These are phyloP conservation scores for Cheilosia vulpina DNA, from an alignment of 2,888 invertebrate species.

Conservation along the genomic window DNA sequence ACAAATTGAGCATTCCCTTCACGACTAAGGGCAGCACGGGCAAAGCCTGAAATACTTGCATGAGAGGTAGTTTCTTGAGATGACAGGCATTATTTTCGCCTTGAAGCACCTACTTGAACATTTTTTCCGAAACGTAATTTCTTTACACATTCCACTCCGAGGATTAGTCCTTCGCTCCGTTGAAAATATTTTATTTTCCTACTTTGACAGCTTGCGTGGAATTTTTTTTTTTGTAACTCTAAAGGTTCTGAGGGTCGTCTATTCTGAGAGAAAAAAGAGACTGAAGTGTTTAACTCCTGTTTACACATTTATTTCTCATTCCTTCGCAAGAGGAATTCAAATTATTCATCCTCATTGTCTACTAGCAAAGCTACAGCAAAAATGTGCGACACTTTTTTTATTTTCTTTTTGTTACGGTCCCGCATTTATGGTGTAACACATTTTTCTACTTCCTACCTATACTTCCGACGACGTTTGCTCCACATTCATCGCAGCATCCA, in stretches of 20 bases:
- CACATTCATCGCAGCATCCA: slow-evolving; percentile 17
- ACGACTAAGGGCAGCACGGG: background rate
- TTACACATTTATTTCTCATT: slow-evolving; percentile 53
- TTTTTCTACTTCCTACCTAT: slow-evolving; percentile 42
- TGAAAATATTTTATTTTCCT: slow-evolving; percentile 31
- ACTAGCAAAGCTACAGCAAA: background rate
- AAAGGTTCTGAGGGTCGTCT: background rate
- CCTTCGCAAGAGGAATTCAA: slow-evolving; percentile 36
- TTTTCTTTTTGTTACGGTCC: slow-evolving; percentile 23
- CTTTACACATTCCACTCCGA: background rate
- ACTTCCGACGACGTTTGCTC: slow-evolving; percentile 30
- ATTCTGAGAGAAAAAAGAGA: background rate
- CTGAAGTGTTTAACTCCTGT: slow-evolving; percentile 29
- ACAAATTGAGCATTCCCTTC: slow-evolving; percentile 7
- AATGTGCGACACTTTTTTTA: slow-evolving; percentile 28
- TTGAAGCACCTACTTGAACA: background rate
- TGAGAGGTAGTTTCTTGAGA: slow-evolving; percentile 22
- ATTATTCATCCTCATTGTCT: slow-evolving; percentile 41
- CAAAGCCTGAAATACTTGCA: slow-evolving; percentile 27
- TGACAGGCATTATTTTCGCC: slow-evolving; percentile 33
- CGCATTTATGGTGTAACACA: slow-evolving; percentile 44
- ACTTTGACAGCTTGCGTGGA: slow-evolving; percentile 32
- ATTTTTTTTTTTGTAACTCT: slow-evolving; percentile 1
- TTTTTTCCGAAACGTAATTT: slow-evolving; percentile 21
- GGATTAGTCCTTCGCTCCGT: slow-evolving; percentile 18